Evolutionary conservation across 2,113 vertebrate genomes (phyloP), one percentile per base, ranked within the genome.

Genomic region (Poecilia latipinna): DNA sequence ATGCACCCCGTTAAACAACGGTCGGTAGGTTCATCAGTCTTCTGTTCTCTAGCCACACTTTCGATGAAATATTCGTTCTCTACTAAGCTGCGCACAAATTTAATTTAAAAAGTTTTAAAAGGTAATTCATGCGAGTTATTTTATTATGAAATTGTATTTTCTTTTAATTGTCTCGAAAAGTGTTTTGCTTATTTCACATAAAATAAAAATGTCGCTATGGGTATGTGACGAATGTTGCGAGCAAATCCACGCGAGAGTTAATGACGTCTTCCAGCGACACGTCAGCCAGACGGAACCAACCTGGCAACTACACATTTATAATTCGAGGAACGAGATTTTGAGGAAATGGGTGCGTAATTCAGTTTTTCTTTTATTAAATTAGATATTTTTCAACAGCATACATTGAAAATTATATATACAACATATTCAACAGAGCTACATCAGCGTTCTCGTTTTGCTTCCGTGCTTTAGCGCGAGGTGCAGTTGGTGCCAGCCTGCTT

Each of bases 251-350:
- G 32, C 60, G 7, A 32, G 1, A 62, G 31, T 72, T 29, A 37
- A 37, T 88, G 86, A 90, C 83, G 3, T 26, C 15, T 6, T 60
- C 19, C 51, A 87, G 75, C 10, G 88, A 92, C 92, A 93, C 92
- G 91, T 93, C 91, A 86, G 72, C 90, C 75, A 92, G 67, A 88
- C 91, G 92, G 91, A 93, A 54, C 61, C 28, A 35, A 31, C 28
- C 76, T 72, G 74, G 24, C 11, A 57, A 57, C 51, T 0, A 57
- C 31, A 17, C 15, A 2, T 8, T 31, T 51, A 31, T 42, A 37
- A 69, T 1, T 71, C 6, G 32, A 32, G 66, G 32, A 74, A 17
- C 63, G 26, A 33, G 15, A 28, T 67, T 3, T 79, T 10, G 24
- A 61, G 48, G 8, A 90, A 74, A 93, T 93, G 92, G 92, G 92